phyloP scores from a whole-genome alignment of 2,888 invertebrate species.

The Kryphioiulus occultus region DNA sequence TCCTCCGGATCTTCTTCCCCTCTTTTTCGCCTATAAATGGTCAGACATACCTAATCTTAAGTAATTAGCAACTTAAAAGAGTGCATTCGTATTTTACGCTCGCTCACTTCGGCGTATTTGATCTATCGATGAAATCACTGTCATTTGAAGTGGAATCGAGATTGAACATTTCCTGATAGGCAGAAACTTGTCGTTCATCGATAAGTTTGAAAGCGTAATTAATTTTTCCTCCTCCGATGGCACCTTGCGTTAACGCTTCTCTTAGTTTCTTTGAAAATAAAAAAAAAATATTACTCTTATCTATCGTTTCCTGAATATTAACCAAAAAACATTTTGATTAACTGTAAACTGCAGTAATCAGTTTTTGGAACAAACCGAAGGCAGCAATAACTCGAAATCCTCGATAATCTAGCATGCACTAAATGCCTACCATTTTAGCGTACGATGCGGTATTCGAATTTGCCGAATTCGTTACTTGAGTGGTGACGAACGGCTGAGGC shows the following conservation, averaged over 20 bases:
- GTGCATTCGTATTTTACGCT: neutral
- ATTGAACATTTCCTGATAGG: conserved; percentile 11
- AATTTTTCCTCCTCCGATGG: conserved; percentile 4
- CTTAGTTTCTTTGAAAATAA: conserved; percentile 64
- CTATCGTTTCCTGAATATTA: no score
- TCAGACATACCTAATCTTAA: neutral
- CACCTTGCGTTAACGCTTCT: conserved; percentile 61
- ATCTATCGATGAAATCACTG: neutral
- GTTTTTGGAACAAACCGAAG: no score
- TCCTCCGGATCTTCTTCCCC: conserved; percentile 61
- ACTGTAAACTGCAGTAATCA: no score
- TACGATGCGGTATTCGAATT: conserved; percentile 41
- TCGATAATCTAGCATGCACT: neutral
- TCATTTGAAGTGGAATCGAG: conserved; percentile 30
- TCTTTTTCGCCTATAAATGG: conserved; percentile 53
- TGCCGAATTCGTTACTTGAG: conserved; percentile 18
- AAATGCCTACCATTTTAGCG: conserved; percentile 53
- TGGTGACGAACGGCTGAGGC: neutral
- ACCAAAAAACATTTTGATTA: no score
- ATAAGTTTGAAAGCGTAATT: conserved; percentile 26
- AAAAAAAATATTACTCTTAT: neutral
- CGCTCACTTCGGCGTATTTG: neutral
- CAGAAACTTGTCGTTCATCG: conserved; percentile 21
- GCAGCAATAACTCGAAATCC: no score
- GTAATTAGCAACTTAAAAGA: neutral